Percentiles rank a stretch among this genome's conserved stretches.
These are phyloP conservation scores for Hylia prasina DNA, from an alignment of 2,113 vertebrate species.

Conservation along the genomic window DNA sequence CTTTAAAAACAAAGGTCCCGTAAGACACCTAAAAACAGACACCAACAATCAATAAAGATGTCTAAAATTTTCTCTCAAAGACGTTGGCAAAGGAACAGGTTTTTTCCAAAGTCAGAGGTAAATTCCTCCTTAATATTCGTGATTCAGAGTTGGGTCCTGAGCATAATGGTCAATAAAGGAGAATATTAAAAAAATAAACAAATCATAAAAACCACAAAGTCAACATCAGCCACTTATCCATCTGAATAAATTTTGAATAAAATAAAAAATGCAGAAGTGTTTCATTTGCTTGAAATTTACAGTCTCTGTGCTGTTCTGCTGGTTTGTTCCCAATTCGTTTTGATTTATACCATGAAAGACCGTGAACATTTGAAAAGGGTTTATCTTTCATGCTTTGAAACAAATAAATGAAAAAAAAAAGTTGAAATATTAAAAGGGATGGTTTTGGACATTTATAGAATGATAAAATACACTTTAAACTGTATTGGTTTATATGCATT, in stretches of 20 bases:
- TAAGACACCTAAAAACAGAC: background rate
- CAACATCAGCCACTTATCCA: background rate
- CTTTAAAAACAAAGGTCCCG: background rate
- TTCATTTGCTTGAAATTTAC: background rate
- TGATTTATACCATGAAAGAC: background rate
- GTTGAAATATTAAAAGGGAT: background rate
- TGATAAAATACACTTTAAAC: background rate
- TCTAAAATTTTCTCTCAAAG: background rate
- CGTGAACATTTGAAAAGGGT: background rate
- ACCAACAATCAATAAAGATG: background rate
- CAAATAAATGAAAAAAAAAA: background rate
- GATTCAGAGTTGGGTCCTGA: background rate
- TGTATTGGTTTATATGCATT: background rate
- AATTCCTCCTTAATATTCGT: background rate
- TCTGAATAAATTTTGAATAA: background rate
- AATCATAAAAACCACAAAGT: background rate
- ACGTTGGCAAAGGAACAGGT: background rate
- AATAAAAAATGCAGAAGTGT: background rate
- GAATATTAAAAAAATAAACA: background rate
- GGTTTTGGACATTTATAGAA: background rate
- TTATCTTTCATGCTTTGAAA: constrained; percentile 1
- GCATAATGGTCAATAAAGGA: background rate
- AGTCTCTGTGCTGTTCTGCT: background rate
- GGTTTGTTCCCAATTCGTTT: constrained; percentile 6
- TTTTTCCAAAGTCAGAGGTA: background rate